Conservation (phyloP, 2,797 vertebrate genomes). For the Corythornis leucogaster region DNA sequence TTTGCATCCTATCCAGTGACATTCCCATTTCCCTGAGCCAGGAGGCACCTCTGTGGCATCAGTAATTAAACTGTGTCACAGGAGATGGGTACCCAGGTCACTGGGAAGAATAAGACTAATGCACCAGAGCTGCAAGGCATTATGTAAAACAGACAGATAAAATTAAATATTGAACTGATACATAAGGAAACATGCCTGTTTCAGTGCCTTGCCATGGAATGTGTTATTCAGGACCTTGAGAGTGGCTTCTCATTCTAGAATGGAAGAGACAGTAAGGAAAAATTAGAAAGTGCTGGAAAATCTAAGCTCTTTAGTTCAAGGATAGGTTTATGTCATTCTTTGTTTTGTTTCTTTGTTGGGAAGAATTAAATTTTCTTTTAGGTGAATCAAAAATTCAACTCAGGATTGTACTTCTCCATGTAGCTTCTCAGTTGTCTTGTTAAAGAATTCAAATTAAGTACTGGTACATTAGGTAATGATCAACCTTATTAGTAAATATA, state of each 20-base stretch:
- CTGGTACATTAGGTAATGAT: not conserved
- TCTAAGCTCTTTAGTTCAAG: not conserved
- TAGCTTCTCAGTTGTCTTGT: not conserved
- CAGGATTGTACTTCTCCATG: not conserved
- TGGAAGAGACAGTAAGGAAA: not conserved
- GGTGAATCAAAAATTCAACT: not conserved
- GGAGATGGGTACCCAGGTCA: not conserved
- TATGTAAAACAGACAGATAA: not conserved
- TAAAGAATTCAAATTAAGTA: not conserved
- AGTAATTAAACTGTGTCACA: not conserved
- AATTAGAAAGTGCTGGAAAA: not conserved
- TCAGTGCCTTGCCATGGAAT: not conserved
- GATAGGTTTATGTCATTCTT: not conserved
- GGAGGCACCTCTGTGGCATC: not conserved
- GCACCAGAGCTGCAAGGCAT: not conserved
- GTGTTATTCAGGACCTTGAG: not conserved
- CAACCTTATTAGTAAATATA: not conserved
- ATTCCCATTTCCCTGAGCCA: not conserved
- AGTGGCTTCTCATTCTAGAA: not conserved
- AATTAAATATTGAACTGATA: not conserved
- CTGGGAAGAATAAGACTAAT: not conserved
- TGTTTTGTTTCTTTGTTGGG: not conserved
- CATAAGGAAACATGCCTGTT: not conserved
- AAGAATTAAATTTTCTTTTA: not conserved
- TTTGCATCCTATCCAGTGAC: not conserved